A percentile compares a stretch with the other conserved stretches of the same genome.
These are phyloP conservation scores for Tetropium fuscum DNA, from an alignment of 2,888 invertebrate species.

Conservation along the genomic window DNA sequence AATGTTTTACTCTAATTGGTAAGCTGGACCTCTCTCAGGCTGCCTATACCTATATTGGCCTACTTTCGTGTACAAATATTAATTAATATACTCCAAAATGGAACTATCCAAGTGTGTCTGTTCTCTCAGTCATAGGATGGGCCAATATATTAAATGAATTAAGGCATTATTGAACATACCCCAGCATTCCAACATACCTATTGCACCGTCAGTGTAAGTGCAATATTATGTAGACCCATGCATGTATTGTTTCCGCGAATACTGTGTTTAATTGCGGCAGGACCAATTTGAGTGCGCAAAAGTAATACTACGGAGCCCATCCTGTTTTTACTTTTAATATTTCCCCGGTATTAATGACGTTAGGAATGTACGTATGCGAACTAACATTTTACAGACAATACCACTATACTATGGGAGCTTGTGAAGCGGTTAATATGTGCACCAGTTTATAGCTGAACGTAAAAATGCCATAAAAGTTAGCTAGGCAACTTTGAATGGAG, in stretches of 20 bases:
- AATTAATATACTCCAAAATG: no score
- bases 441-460: slow-evolving; percentile 16
- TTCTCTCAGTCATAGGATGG: no score
- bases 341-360: slow-evolving; percentile 19
- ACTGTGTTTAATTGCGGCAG: slow-evolving; percentile 11
- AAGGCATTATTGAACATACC: no score
- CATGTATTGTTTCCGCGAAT: slow-evolving; percentile 26
- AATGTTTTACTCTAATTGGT: no score
- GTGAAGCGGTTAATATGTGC: slow-evolving; percentile 14
- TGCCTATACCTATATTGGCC: no score
- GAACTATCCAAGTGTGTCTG: no score
- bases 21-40: no score
- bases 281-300: slow-evolving; percentile 5
- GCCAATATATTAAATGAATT: no score
- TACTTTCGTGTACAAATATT: no score
- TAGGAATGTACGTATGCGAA: slow-evolving; percentile 15
- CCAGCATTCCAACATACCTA: neutral
- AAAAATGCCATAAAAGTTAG: slow-evolving; percentile 21
- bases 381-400: slow-evolving; percentile 15
- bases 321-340: slow-evolving; percentile 15
- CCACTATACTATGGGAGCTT: neutral
- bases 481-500: slow-evolving; percentile 9
- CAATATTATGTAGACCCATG: slow-evolving; percentile 19
- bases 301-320: slow-evolving; percentile 11
- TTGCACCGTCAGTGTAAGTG: slow-evolving; percentile 14